Percentiles rank a stretch among this genome's conserved stretches.
Conservation (phyloP, 2,888 invertebrate genomes). For the Tenodera sinensis region DNA sequence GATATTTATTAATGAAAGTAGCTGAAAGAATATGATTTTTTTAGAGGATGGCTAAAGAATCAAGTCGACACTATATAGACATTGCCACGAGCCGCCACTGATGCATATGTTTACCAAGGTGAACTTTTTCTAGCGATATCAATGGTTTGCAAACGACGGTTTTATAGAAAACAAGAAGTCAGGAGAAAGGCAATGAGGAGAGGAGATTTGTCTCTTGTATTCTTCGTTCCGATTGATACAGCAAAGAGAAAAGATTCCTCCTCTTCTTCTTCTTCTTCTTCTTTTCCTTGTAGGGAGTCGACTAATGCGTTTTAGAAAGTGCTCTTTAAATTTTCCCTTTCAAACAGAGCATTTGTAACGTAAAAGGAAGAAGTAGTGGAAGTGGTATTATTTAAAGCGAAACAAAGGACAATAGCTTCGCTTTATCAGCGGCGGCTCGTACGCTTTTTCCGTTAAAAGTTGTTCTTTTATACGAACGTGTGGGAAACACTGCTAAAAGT, state of each 20-base stretch:
- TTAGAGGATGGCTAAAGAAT: no score
- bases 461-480: no score
- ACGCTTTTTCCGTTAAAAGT: no score
- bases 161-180: neutral
- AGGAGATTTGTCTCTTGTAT: neutral
- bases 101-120: no score
- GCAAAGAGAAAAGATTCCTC: neutral
- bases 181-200: neutral
- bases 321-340: neutral
- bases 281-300: neutral
- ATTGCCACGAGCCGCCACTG: no score
- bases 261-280: no score
- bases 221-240: neutral
- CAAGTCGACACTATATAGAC: no score
- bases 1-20: no score
- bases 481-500: no score
- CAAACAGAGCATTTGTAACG: neutral
- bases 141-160: neutral
- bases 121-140: neutral
- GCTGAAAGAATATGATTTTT: no score
- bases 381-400: neutral
- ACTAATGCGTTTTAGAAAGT: neutral
- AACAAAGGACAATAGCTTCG: neutral
- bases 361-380: neutral
- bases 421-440: no score